phyloP scores from a whole-genome alignment of 2,888 invertebrate species.

The Eilema sororculum region DNA sequence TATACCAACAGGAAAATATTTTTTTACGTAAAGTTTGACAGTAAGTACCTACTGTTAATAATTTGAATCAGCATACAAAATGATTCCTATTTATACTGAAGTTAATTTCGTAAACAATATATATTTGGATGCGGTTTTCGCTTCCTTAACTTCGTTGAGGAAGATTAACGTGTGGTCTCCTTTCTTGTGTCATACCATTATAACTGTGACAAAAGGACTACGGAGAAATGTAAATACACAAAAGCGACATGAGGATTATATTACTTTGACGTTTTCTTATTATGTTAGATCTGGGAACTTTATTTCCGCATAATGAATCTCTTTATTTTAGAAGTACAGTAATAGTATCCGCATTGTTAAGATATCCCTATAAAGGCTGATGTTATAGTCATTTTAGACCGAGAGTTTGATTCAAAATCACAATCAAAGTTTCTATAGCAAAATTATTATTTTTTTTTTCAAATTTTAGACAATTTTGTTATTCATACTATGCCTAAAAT shows the following conservation, averaged over 20 bases:
- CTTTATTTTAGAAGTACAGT: background rate
- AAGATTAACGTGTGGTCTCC: conserved; percentile 44
- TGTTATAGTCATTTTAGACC: no score
- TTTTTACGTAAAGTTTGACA: background rate
- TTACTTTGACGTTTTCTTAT: conserved; percentile 17
- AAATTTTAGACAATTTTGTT: no score
- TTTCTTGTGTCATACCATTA: conserved; percentile 44
- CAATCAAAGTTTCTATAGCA: no score
- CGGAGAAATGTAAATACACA: conserved; percentile 34
- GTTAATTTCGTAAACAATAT: conserved; percentile 48
- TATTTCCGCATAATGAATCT: conserved; percentile 7
- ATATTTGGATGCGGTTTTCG: conserved; percentile 39
- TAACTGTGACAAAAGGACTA: conserved; percentile 42
- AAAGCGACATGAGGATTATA: conserved; percentile 23
- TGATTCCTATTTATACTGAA: conserved; percentile 26
- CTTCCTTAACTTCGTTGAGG: conserved; percentile 39
- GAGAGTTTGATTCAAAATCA: no score
- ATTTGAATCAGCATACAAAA: background rate
- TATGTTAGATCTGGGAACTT: conserved; percentile 6
- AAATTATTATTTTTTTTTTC: no score
- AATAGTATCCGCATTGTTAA: background rate
- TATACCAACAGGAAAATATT: background rate
- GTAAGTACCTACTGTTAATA: background rate
- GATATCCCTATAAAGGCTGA: no score
- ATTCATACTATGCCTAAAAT: no score